A percentile compares a stretch with the other conserved stretches of the same genome.
These are phyloP conservation scores for Drosophila nr. perissopoda DNA, from an alignment of 2,888 invertebrate species.

Conservation along the genomic window DNA sequence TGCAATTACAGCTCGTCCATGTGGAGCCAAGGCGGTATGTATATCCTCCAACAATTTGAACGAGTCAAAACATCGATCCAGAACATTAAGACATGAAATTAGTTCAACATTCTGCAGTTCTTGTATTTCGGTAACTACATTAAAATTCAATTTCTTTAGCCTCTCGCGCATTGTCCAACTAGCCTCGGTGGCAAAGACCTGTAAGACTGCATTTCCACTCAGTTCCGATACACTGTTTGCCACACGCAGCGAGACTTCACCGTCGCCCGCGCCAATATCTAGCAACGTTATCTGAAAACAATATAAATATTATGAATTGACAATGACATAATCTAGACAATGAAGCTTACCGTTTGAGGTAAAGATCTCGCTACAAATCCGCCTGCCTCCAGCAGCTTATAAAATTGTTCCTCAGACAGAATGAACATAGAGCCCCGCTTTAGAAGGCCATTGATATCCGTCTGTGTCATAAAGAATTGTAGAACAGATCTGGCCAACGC, in stretches of 20 bases:
- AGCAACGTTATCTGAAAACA: constrained; percentile 86
- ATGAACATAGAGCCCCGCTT: constrained; percentile 99
- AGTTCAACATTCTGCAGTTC: constrained; percentile 82
- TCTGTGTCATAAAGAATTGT: constrained; percentile 96
- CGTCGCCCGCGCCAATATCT: constrained; percentile 98
- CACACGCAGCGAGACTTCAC: constrained; percentile 94
- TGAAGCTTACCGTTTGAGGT: constrained; percentile 63
- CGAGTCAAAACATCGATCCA: constrained; percentile 96
- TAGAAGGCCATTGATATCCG: constrained; percentile 97
- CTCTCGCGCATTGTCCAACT: constrained; percentile 94
- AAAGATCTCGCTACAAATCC: constrained; percentile 71
- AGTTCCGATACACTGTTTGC: constrained; percentile 86
- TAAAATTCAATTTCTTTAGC: constrained; percentile 87
- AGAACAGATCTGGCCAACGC: constrained; percentile 93
- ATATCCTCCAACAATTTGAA: constrained; percentile 91
- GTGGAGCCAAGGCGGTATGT: constrained; percentile 88
- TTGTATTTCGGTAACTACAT: constrained; percentile 82
- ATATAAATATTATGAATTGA: not conserved
- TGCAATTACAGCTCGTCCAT: constrained; percentile 93
- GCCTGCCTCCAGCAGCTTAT: constrained; percentile 81
- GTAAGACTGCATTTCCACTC: constrained; percentile 86
- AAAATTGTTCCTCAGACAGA: constrained; percentile 93
- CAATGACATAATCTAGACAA: not conserved
- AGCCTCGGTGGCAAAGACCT: constrained; percentile 95
- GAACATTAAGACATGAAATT: constrained; percentile 92